phyloP scores from a whole-genome alignment of 1,140 invertebrate species.

The Sminthurinus signatus region DNA sequence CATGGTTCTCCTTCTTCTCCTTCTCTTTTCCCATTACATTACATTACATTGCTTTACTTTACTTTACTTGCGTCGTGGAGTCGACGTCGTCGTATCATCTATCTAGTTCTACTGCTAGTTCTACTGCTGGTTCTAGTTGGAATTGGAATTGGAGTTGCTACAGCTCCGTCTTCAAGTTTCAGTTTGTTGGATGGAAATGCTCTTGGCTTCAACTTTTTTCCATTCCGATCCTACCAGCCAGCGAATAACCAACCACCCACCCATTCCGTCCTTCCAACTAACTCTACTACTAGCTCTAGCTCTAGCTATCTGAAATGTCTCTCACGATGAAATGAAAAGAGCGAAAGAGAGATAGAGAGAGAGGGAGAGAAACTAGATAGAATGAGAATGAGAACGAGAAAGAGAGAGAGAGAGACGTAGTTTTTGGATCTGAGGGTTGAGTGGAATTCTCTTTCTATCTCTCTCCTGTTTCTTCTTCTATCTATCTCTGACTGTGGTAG shows the following conservation, averaged over 20 bases:
- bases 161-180: constrained; percentile 6
- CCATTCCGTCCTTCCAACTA: neutral
- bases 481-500: no score
- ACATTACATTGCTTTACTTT: neutral
- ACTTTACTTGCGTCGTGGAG: neutral
- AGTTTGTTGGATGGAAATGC: neutral
- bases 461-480: no score
- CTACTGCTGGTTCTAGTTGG: no score
- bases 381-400: no score
- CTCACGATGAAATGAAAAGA: neutral
- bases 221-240: neutral
- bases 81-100: neutral
- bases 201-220: neutral
- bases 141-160: no score
- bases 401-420: constrained; percentile 1
- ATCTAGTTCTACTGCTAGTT: neutral
- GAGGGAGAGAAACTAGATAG: no score
- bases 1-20: constrained; percentile 4
- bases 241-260: neutral
- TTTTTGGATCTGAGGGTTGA: constrained; percentile 7
- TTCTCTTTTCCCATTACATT: no score
- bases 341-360: neutral
- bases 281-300: no score
- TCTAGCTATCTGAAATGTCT: no score
- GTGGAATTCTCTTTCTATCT: no score